These are phyloP conservation scores for Macrophya annulata DNA, from an alignment of 2,888 invertebrate species.

Conservation along the genomic window DNA sequence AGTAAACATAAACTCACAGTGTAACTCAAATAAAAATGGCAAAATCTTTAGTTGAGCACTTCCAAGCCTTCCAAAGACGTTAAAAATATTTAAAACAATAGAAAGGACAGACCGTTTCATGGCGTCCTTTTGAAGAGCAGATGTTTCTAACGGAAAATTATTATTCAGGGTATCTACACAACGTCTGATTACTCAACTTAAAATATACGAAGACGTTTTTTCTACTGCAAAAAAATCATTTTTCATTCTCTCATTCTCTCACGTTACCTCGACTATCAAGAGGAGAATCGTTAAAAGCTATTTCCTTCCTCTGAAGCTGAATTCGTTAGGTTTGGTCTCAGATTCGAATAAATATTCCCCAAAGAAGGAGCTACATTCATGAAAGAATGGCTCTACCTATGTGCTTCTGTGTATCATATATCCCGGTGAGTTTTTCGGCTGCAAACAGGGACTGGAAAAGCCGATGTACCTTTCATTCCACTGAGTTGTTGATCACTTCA, in stretches of 20 bases:
- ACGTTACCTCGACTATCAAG: neutral
- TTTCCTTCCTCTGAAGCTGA: neutral
- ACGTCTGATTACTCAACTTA: neutral
- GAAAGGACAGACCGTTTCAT: neutral
- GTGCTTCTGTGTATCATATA: neutral
- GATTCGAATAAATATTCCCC: neutral
- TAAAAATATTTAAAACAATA: neutral
- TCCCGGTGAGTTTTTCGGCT: neutral
- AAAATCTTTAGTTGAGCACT: neutral
- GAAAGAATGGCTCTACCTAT: neutral
- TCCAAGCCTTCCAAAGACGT: neutral
- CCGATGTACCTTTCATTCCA: neutral
- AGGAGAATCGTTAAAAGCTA: neutral
- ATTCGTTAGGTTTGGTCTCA: neutral
- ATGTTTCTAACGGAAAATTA: constrained; percentile 21
- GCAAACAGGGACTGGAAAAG: neutral
- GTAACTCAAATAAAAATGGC: neutral
- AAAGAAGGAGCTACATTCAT: neutral
- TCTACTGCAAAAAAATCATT: constrained; percentile 21
- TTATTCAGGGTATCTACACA: neutral
- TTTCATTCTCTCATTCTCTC: neutral
- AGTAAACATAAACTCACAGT: neutral
- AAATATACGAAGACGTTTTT: constrained; percentile 6
- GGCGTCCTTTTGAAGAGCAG: neutral
- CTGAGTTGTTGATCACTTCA: constrained; percentile 18